Evolutionary conservation across 2,888 invertebrate species (phyloP), one percentile per base, ranked within the genome.

Genomic region (Melanchra persicariae): DNA sequence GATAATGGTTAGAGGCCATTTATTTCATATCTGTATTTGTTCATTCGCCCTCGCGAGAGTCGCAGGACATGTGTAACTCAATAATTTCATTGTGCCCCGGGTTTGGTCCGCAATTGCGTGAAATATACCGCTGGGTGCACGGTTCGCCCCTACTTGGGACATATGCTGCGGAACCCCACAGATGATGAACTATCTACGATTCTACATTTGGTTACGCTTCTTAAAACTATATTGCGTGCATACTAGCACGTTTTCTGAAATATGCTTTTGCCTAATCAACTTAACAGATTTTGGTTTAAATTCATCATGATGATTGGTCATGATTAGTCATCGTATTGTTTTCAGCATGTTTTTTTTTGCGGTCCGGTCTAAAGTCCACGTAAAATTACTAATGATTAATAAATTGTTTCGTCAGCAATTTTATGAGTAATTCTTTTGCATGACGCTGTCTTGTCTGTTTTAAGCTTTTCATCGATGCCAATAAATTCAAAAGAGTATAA

Each of bases 21-120:
- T 92, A 92, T 92, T 92, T 90, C 90, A 91, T 95, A 94, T 95
- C 94, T 94, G 81, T 95, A 89, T 94, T 94, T 94, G 93, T 85
- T 88, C 94, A 94, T 88, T 86, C 88, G 77, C 85, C 82, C 83
- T 87, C 81, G 82, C 70, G 86, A 86, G 91, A 93, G 81, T 87
- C 81, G 82, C 70, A 87, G 87, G 91, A 93, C 93, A 93, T 93
- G 91, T 93, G 94, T 94, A 93, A 91, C 92, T 92, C 89, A 89
- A 92, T 93, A 92, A 93, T 92, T 87, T 89, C 81, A 91, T 93
- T 92, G 90, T 90, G 87, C 83, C 79, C 85, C 83, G 92, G 92
- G 91, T 93, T 93, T 91, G 83, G 89, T 85, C 89, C 84, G 91
- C 92, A 93, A 94, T 93, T 93, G 94, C 91, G 91, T 94, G 93